Base-by-base conservation (phyloP, 35 echinoderm and acorn worm species). In the Patiria miniata region DNA sequence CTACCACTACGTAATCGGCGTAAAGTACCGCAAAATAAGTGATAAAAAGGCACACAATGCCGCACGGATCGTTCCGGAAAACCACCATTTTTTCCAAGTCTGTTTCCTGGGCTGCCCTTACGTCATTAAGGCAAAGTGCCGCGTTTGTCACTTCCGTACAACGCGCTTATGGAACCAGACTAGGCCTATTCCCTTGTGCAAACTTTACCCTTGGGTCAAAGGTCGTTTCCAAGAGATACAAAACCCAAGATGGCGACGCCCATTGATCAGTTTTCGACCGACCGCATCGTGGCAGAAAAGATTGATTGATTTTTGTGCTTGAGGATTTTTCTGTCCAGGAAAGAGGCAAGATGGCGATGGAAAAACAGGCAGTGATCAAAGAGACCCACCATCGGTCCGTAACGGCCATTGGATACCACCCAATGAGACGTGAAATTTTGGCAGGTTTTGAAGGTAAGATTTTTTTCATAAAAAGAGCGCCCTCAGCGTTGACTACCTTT, bases 371-470 rank as follows among this genome's bases (percentile, higher is more conserved):
- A 79, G 95, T 97, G 5, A 79, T 97, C n/a, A 97, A 86, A 58
- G 95, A 97, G 28, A 97, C 95, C 42, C 95, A 97, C 26, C 90
- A 93, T 55, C 89, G 90, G 44, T 55, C 87, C 38, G 82, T 97
- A 28, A 97, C 95, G 22, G 95, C 90, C 19, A 33, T 97, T 33
- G 87, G 95, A 51, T 97, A 90, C 81, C 95, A 97, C 68, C 95
- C 95, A 26, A 59, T 97, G 22, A 40, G 95, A 36, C 91, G 95
- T 57, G 95, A 97, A 87, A 93, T 97, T 22, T 51, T 97, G 19
- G 95, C 95, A 80, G 95, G 95, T 40, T 97, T 93, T 78, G 95
- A 97, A 93, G 95, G 95, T 97, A 84, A 47, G 18, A 17, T 18
- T 51, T 79, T 57, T 16, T 61, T 81, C 19, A 39, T 51, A 78